A percentile compares a stretch with the other conserved stretches of the same genome.
Evolutionary conservation across 2,888 invertebrate genomes (phyloP).

Genomic region (Metopia argyrocephala): DNA sequence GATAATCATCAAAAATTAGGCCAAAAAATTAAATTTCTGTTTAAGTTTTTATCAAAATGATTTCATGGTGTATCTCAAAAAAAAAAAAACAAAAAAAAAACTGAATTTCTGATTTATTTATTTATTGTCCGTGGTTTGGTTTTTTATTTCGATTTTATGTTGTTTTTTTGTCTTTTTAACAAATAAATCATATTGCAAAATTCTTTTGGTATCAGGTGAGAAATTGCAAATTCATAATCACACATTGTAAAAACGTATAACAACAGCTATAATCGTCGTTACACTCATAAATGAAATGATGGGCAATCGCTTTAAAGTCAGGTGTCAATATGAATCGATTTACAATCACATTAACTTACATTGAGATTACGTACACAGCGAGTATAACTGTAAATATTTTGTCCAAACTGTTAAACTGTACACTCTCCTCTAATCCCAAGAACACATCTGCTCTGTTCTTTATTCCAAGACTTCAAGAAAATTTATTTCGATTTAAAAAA

Average conservation of each 20-base stretch:
- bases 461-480: too few species aligned
- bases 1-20: conserved; percentile 35
- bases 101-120: background rate
- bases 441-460: background rate
- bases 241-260: background rate
- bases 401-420: too few species aligned
- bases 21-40: conserved; percentile 40
- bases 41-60: background rate
- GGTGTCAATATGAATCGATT: conserved; percentile 54
- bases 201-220: conserved; percentile 62
- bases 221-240: conserved; percentile 44
- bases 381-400: background rate
- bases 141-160: background rate
- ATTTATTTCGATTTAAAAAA: too few species aligned
- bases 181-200: conserved; percentile 63
- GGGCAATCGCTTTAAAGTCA: conserved; percentile 61
- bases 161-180: conserved; percentile 3
- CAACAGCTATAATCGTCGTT: background rate
- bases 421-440: too few species aligned
- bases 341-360: background rate
- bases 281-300: conserved; percentile 45
- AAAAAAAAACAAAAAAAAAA: conserved; percentile 4
- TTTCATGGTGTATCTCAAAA: conserved; percentile 7
- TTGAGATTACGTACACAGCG: too few species aligned
- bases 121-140: conserved; percentile 5